phyloP scores from a whole-genome alignment of 2,113 vertebrate species.

The Hypomesus transpacificus region DNA sequence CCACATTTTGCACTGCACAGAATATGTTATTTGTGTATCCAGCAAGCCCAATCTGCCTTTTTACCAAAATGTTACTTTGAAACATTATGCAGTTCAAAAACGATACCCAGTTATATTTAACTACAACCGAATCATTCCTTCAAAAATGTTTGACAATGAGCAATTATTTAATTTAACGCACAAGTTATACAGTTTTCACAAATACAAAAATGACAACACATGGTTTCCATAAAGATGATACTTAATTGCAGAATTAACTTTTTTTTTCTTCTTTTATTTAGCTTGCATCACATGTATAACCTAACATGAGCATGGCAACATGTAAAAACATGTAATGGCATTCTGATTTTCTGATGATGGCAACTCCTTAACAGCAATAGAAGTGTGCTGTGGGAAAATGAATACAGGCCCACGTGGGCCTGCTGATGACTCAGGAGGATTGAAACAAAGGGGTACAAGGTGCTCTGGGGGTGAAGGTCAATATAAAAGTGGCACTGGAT shows the following conservation, averaged over 20 bases:
- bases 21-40: constrained; percentile 29
- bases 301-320: too few relatives aligned
- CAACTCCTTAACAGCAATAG: background rate
- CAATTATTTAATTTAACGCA: too few relatives aligned
- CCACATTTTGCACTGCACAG: constrained; percentile 35
- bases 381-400: constrained; percentile 30
- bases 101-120: background rate
- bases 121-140: background rate
- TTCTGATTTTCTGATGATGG: too few relatives aligned
- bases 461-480: constrained; percentile 16
- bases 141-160: too few relatives aligned
- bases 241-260: background rate
- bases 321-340: too few relatives aligned
- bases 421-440: constrained; percentile 59
- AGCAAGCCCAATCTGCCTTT: constrained; percentile 12
- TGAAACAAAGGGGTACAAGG: constrained; percentile 50
- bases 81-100: background rate
- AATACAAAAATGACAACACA: too few relatives aligned
- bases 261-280: too few relatives aligned
- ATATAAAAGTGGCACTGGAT: constrained; percentile 52
- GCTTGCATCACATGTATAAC: too few relatives aligned
- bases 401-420: constrained; percentile 38
- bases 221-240: background rate
- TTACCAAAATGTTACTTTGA: background rate
- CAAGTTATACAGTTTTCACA: too few relatives aligned